Evolutionary conservation across 2,888 invertebrate genomes (phyloP).

Genomic region (Dorcus parallelipipedus): DNA sequence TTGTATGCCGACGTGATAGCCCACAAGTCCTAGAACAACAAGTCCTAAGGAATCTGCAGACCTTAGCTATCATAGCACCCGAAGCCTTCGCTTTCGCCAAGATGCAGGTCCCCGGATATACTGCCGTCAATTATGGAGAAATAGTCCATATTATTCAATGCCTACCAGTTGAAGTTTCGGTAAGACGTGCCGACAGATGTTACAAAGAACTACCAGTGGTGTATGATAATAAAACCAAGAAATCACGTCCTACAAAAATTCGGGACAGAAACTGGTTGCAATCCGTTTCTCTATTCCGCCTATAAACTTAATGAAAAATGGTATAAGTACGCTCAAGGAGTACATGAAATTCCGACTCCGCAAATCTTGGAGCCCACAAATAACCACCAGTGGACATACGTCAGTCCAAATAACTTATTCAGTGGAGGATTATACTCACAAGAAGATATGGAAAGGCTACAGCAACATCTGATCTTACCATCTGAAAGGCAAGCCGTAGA

Average conservation of each 20-base stretch:
- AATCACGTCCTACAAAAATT: slow-evolving; percentile 13
- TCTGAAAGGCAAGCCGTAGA: slow-evolving; percentile 1
- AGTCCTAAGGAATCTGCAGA: slow-evolving; percentile 14
- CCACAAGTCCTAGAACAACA: slow-evolving; percentile 12
- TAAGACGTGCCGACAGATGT: slow-evolving; percentile 11
- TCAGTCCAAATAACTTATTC: not conserved
- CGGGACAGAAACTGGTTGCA: slow-evolving; percentile 16
- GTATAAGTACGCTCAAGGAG: slow-evolving; percentile 2
- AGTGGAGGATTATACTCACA: not conserved
- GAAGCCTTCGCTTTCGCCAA: slow-evolving; percentile 18
- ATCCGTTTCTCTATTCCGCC: slow-evolving; percentile 12
- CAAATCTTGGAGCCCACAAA: slow-evolving; percentile 2
- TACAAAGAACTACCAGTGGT: slow-evolving; percentile 15
- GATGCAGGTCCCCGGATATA: slow-evolving; percentile 18
- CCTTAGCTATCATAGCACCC: slow-evolving; percentile 12
- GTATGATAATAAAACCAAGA: slow-evolving; percentile 7
- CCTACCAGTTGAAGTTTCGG: slow-evolving; percentile 10
- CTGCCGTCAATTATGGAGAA: slow-evolving; percentile 16
- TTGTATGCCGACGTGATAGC: slow-evolving; percentile 13
- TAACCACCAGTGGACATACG: slow-evolving; percentile 1
- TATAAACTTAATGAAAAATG: slow-evolving; percentile 14
- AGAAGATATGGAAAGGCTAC: slow-evolving; percentile 4
- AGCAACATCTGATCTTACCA: slow-evolving; percentile 4
- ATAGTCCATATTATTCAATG: slow-evolving; percentile 19
- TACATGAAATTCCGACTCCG: slow-evolving; percentile 7